Evolutionary conservation across 2,888 invertebrate genomes (phyloP), one percentile per base, ranked within the genome.

Genomic region (Caenorhabditis doughertyi): DNA sequence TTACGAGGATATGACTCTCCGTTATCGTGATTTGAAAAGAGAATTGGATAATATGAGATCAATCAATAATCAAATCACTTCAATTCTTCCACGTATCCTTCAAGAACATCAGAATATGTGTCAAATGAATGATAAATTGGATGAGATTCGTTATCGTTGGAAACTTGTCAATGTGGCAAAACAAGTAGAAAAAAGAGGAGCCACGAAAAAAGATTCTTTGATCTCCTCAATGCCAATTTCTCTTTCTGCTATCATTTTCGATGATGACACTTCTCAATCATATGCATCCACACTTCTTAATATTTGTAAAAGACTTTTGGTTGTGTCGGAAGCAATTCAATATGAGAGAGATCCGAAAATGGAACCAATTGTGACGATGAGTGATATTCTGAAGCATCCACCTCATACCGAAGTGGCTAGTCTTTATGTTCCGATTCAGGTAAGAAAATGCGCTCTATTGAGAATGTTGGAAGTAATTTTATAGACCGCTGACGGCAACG

Each of bases 71-170:
- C 32, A 44, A n/a, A 32, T 49, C 25, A 0, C 27, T 7, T 51
- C 42, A 7, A n/a, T 23, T 4, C 18, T 21, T 1, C 32, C 18
- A 8, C n/a, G n/a, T 18, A 32, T 74, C 25, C 18, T 56, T 27
- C 47, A 49, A n/a, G 67, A 76, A 11, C 39, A 67, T n/a, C 32
- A 23, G 1, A 27, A 35, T 2, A 39, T 68, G 67, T 23, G 65
- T n/a, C 67, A 68, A 29, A 76, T 76, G 51, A 68, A 68, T 21
- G 76, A 76, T 25, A 76, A 67, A 32, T 8, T 76, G 51, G 76
- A 68, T 13, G 76, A 76, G 51, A 25, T 67, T 13, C 60, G 51
- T 11, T 58, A 29, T 44, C 58, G 76, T 1, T 27, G 4, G 51
- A 49, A 49, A 7, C 27, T 76, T 0, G 2, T 53, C 1, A 16